Conservation (phyloP, 2,888 invertebrate genomes). For the Lysandra bellargus region DNA sequence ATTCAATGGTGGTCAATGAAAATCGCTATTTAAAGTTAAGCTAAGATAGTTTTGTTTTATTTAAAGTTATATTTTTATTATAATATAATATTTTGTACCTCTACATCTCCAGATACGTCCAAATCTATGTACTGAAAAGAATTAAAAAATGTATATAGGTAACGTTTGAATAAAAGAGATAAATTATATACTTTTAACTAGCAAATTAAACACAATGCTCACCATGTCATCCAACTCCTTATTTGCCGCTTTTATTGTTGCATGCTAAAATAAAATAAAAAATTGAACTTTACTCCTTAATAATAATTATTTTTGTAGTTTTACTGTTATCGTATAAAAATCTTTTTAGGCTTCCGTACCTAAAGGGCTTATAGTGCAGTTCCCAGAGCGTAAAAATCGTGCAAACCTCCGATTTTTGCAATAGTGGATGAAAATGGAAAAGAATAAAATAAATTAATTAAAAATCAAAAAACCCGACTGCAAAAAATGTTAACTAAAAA, state of each 20-base stretch:
- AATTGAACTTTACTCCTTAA: background rate
- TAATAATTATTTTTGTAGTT: no score
- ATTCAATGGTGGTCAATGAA: background rate
- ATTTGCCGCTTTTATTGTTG: constrained; percentile 67
- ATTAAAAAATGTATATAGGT: constrained; percentile 34
- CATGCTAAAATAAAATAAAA: constrained; percentile 50
- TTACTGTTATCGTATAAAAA: no score
- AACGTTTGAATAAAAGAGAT: background rate
- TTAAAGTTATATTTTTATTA: background rate
- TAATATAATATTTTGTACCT: constrained; percentile 49
- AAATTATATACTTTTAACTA: background rate
- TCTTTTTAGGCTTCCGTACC: no score
- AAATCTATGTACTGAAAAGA: constrained; percentile 65
- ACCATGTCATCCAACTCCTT: constrained; percentile 70
- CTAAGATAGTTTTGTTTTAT: no score
- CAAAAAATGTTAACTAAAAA: no score
- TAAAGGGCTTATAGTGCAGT: no score
- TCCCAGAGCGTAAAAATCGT: no score
- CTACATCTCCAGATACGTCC: constrained; percentile 67
- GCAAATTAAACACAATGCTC: constrained; percentile 40
- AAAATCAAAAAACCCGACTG: no score
- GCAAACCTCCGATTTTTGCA: no score
- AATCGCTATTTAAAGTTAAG: no score
- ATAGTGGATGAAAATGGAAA: no score
- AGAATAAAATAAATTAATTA: no score